Conservation (phyloP, 1,140 invertebrate genomes). For the Hestina assimilis region DNA sequence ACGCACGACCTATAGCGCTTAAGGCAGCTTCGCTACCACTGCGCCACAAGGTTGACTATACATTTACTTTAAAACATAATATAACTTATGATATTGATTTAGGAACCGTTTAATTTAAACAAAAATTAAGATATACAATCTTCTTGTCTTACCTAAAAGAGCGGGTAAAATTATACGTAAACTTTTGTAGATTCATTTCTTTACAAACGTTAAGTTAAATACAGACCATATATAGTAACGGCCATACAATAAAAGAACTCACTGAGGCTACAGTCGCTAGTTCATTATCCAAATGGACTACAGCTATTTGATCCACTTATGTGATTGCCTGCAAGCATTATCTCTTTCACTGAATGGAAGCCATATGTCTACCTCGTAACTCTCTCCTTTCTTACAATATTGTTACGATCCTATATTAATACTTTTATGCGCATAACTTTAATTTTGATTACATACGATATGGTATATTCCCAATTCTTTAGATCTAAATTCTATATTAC, state of each 20-base stretch:
- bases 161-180: background rate
- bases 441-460: no score
- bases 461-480: no score
- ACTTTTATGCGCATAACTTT: constrained; percentile 40
- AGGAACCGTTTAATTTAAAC: background rate
- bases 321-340: constrained; percentile 77
- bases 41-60: no score
- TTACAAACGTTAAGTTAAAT: constrained; percentile 23
- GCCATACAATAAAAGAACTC: constrained; percentile 64
- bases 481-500: no score
- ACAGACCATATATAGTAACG: constrained; percentile 40
- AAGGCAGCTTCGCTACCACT: no score
- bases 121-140: background rate
- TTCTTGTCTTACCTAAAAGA: no score
- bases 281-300: constrained; percentile 78
- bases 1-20: no score
- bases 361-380: constrained; percentile 74
- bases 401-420: constrained; percentile 51
- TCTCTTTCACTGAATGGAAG: constrained; percentile 71
- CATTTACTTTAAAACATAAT: background rate
- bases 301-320: constrained; percentile 78
- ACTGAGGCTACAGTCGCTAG: constrained; percentile 62
- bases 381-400: constrained; percentile 65
- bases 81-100: background rate
- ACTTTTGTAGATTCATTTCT: constrained; percentile 7